phyloP scores from a whole-genome alignment of 1,140 invertebrate species.

The Lysiphlebus fabarum region DNA sequence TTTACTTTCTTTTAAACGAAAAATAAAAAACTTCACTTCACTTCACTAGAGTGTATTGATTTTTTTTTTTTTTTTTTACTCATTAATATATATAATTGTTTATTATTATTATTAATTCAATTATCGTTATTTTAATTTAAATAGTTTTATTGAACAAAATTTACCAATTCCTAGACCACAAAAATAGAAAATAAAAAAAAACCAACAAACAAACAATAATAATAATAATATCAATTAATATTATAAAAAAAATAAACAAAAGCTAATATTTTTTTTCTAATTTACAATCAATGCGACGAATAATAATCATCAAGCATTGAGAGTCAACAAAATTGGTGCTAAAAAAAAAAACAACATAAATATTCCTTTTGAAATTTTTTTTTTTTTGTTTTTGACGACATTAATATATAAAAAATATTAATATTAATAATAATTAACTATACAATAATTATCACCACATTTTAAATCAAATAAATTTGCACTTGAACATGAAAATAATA shows the following conservation, averaged over 20 bases:
- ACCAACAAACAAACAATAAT: conserved; percentile 24
- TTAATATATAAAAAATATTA: not conserved
- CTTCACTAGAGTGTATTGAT: not conserved
- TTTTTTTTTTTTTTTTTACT: conserved; percentile 1
- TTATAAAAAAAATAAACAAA: not conserved
- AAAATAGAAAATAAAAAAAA: conserved; percentile 20
- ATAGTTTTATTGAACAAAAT: conserved; percentile 29
- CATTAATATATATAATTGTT: not conserved
- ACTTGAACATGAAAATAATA: no score
- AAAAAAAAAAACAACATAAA: conserved; percentile 19
- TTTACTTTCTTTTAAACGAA: not conserved
- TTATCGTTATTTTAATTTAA: conserved; percentile 3
- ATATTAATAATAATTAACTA: no score
- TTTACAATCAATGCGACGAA: conserved; percentile 10
- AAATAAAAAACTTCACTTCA: not conserved
- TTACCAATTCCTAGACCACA: conserved; percentile 23
- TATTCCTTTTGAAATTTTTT: not conserved
- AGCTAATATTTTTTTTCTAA: conserved; percentile 13
- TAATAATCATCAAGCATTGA: conserved; percentile 10
- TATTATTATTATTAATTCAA: conserved; percentile 31
- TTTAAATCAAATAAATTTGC: no score
- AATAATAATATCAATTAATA: conserved; percentile 35
- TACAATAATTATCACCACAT: no score
- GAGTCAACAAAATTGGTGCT: conserved; percentile 23
- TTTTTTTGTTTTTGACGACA: not conserved